Evolutionary conservation across 2,797 vertebrate genomes (phyloP).

Genomic region (Cheirogaleus major): DNA sequence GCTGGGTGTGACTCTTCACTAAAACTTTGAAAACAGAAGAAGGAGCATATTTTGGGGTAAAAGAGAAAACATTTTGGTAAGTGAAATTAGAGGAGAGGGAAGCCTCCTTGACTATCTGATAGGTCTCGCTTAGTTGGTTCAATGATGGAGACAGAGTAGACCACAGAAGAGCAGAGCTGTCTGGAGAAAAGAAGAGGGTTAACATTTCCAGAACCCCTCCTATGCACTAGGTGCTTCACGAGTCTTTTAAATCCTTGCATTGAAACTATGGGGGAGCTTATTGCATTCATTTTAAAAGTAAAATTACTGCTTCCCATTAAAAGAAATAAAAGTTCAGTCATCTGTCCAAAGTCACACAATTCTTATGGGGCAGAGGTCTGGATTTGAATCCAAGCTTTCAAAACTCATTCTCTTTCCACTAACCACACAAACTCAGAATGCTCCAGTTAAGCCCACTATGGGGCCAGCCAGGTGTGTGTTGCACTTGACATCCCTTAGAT

Average conservation of each 20-base stretch:
- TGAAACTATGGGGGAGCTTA: neutral
- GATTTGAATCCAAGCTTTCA: neutral
- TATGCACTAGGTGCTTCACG: neutral
- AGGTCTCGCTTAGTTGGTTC: neutral
- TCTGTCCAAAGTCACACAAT: neutral
- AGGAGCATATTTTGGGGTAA: neutral
- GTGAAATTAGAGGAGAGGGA: neutral
- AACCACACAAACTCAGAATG: neutral
- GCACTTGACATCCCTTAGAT: neutral
- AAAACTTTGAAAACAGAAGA: neutral
- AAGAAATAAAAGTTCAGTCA: neutral
- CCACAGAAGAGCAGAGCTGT: neutral
- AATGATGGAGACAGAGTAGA: neutral
- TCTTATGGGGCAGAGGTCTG: neutral
- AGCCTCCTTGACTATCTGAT: neutral
- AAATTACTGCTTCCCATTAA: neutral
- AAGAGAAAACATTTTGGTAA: neutral
- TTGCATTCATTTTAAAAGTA: neutral
- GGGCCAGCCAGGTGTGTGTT: neutral
- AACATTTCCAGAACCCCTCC: neutral
- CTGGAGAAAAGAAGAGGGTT: neutral
- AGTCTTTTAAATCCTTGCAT: neutral
- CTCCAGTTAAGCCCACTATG: neutral
- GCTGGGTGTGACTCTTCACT: neutral
- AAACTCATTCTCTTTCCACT: neutral